phyloP scores from a whole-genome alignment of 2,797 vertebrate genomes.

The Trachops cirrhosus region DNA sequence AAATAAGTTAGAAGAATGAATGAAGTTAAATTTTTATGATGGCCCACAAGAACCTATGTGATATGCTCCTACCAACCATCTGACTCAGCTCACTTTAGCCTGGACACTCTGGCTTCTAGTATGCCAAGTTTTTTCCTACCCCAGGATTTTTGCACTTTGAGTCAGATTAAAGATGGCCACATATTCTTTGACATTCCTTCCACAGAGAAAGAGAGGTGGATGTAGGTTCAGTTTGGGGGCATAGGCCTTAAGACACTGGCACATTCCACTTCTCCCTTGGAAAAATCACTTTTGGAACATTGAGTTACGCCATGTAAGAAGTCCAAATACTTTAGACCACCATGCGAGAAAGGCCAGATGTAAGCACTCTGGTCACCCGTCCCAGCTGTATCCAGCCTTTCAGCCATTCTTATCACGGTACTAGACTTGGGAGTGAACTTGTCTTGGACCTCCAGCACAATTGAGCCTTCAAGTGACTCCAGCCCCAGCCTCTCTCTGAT shows the following conservation, averaged over 20 bases:
- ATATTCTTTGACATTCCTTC: background rate
- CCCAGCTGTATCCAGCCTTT: background rate
- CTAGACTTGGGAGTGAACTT: background rate
- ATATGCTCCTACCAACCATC: background rate
- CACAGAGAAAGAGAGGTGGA: background rate
- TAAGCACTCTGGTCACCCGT: background rate
- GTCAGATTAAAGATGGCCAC: background rate
- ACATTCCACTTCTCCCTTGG: background rate
- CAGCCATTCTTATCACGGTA: background rate
- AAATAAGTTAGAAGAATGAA: slow-evolving; percentile 3
- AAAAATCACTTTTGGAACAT: background rate
- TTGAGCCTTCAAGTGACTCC: background rate
- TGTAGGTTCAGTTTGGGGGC: background rate
- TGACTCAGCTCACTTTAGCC: background rate
- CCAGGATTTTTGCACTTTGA: background rate
- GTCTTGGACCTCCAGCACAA: background rate
- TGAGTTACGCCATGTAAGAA: background rate
- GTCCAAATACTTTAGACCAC: background rate
- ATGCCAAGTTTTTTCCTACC: background rate
- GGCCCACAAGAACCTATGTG: background rate
- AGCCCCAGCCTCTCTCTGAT: background rate
- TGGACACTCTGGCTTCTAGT: background rate
- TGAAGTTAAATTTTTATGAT: background rate
- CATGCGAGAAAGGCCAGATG: background rate
- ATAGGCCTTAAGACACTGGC: background rate